Evolutionary conservation across 2,113 vertebrate species (phyloP).

Genomic region (Salvelinus fontinalis): DNA sequence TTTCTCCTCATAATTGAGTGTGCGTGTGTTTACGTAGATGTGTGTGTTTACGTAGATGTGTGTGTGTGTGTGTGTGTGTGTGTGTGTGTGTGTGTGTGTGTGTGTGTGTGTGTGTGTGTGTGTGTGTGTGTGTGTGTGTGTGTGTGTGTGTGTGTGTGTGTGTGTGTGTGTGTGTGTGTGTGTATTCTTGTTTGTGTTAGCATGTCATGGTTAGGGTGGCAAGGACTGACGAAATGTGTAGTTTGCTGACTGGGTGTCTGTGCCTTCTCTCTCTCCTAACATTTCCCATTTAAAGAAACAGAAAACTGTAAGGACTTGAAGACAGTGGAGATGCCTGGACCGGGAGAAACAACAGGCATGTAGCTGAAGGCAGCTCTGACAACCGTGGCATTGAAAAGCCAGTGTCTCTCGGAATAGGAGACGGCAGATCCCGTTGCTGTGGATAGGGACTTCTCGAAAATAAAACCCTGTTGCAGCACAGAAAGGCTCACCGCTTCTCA

Average conservation of each 20-base stretch:
- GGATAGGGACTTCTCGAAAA: slow-evolving; percentile 57
- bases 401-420: slow-evolving; percentile 51
- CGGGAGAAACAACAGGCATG: slow-evolving; percentile 28
- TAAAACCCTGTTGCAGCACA: slow-evolving; percentile 59
- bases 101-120: neutral
- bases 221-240: slow-evolving; percentile 19
- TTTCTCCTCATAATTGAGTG: too few relatives aligned
- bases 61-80: slow-evolving; percentile 4
- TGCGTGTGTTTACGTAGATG: neutral
- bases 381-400: slow-evolving; percentile 44
- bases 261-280: slow-evolving; percentile 32
- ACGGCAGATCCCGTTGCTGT: slow-evolving; percentile 35
- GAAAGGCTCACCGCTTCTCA: slow-evolving; percentile 45
- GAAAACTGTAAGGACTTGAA: slow-evolving; percentile 44
- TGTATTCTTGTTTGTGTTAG: slow-evolving; percentile 16
- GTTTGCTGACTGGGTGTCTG: slow-evolving; percentile 43
- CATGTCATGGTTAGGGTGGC: slow-evolving; percentile 27
- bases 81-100: too few relatives aligned
- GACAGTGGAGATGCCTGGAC: slow-evolving; percentile 40
- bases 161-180: slow-evolving; percentile 4
- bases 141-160: slow-evolving; percentile 4
- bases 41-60: slow-evolving; percentile 13
- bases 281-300: slow-evolving; percentile 46
- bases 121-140: neutral
- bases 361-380: slow-evolving; percentile 53